Evolutionary conservation across 2,888 invertebrate species (phyloP).

Genomic region (Luperina nickerlii): DNA sequence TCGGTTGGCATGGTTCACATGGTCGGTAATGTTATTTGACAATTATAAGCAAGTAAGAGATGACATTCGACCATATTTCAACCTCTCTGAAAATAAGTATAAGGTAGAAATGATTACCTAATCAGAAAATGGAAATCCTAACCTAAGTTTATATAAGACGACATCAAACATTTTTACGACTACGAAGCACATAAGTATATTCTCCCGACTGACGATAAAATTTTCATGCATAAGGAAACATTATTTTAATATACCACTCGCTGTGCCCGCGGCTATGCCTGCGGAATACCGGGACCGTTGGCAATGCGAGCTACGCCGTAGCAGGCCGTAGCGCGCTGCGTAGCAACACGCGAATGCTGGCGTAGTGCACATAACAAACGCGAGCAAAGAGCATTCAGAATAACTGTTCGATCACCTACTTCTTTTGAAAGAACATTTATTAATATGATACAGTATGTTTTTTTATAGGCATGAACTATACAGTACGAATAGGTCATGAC

Average conservation of each 20-base stretch:
- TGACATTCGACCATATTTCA: background rate
- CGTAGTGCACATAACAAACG: background rate
- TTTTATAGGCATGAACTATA: background rate
- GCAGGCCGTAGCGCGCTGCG: background rate
- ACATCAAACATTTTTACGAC: slow-evolving; percentile 38
- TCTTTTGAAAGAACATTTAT: background rate
- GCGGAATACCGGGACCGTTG: too few species aligned
- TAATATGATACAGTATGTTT: background rate
- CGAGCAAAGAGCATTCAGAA: background rate
- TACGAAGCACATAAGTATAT: slow-evolving; percentile 20
- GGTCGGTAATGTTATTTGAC: slow-evolving; percentile 13
- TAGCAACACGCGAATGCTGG: background rate
- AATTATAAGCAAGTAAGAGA: background rate
- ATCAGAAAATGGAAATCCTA: slow-evolving; percentile 8
- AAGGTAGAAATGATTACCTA: background rate
- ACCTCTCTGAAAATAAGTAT: background rate
- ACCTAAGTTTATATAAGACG: slow-evolving; percentile 1
- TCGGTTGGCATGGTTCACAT: background rate
- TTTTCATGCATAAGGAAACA: slow-evolving; percentile 16
- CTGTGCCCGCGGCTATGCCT: background rate
- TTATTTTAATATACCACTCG: slow-evolving; percentile 12
- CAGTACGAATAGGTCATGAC: background rate
- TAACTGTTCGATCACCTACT: background rate
- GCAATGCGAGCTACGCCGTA: slow-evolving; percentile 8
- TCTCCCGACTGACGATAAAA: slow-evolving; percentile 19